Conservation (phyloP, 30 jellyfish, hydroid and myxozoan species). For the Sanderia malayensis region DNA sequence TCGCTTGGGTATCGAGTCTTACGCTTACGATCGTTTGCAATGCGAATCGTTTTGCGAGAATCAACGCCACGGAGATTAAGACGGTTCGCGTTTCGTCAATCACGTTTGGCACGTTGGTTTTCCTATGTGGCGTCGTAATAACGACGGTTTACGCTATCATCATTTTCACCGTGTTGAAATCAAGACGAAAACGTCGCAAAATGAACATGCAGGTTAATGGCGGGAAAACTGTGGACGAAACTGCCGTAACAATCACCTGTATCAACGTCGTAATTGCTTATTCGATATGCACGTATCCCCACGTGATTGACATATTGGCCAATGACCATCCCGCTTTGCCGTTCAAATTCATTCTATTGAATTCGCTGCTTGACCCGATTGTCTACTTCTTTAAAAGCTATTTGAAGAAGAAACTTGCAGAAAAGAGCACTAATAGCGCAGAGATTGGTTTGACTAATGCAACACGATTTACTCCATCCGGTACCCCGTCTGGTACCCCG, state of each 20-base stretch:
- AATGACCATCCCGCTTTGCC: background rate
- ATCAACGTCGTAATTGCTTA: conserved; percentile 20
- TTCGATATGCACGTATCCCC: conserved; percentile 33
- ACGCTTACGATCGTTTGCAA: conserved; percentile 14
- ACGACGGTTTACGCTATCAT: conserved; percentile 9
- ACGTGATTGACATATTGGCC: background rate
- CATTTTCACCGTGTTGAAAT: background rate
- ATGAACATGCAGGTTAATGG: background rate
- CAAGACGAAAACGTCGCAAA: background rate
- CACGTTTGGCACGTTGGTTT: background rate
- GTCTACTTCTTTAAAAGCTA: background rate
- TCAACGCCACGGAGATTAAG: background rate
- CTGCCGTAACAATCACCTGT: conserved; percentile 30
- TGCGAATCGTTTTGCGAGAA: conserved; percentile 12
- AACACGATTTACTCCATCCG: no score
- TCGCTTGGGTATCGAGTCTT: conserved; percentile 37
- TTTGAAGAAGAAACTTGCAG: background rate
- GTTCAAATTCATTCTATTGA: conserved; percentile 12
- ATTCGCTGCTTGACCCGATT: conserved; percentile 10
- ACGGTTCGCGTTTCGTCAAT: background rate
- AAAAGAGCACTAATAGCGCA: no score
- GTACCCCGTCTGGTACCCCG: no score
- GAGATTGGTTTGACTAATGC: no score
- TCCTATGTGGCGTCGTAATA: conserved; percentile 13
- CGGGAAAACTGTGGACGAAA: background rate